Base-by-base conservation (phyloP, 2,797 vertebrate genomes). In the Okamejei kenojei region DNA sequence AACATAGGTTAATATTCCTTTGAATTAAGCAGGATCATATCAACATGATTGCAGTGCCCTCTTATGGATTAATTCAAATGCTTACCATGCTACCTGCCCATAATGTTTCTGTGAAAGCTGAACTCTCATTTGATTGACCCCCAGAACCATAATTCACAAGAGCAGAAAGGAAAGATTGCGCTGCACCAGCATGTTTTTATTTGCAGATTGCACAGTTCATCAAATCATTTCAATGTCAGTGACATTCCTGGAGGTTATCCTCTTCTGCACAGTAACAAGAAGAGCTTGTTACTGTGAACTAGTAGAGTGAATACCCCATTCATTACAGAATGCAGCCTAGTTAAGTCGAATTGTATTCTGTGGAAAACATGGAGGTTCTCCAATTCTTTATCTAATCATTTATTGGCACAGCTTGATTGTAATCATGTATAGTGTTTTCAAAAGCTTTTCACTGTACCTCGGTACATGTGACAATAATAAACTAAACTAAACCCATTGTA, bases 21-120 rank as follows among this genome's bases (percentile, higher is more conserved):
- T 23, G 3, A 13, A 68, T 35, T 15, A 65, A 15, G 29, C 6
- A 88, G 54, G 32, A 88, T 65, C 15, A 35, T 19, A 88, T 32
- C 11, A 54, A 92, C 90, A 92, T 92, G 90, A 54, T 35, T 92
- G 71, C 71, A 92, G 90, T 74, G 71, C 90, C 90, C 35, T 63
- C 90, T 76, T 74, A 92, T 92, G 90, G 90, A 92, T 76, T 91
- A 54, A n/a, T 35, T 73, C 21, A 91, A 91, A 91, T 45, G 5
- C 21, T 91, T 45, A 11, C 26, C 23, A 10, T 29, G 17, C 26
- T 74, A 23, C 65, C 26, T 92, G 90, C 29, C 13, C 65, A 38
- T 29, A 0, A 74, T 92, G 54, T 73, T 92, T 76, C 90, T 74
- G 38, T 54, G 26, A 23, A 32, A 29, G 32, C 45, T 91, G 21